phyloP scores from a whole-genome alignment of 1,140 invertebrate genomes.

The Musca vetustissima region DNA sequence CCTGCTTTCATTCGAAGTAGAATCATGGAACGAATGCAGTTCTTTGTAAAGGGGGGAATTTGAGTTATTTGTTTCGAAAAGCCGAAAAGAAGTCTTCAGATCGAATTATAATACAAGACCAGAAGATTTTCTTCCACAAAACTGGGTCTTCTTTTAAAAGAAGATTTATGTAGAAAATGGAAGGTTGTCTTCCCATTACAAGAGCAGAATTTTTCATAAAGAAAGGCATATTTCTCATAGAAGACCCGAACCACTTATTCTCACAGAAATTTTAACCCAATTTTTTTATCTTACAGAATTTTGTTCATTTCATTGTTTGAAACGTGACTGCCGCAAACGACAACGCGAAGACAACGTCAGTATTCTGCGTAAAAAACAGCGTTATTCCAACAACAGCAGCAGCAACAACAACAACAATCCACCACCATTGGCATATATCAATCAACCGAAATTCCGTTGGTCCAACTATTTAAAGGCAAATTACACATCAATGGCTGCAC shows the following conservation, averaged over 20 bases:
- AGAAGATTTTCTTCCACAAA: too few relatives aligned
- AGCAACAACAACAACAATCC: constrained; percentile 1
- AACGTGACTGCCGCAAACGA: constrained; percentile 31
- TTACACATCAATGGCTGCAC: constrained; percentile 57
- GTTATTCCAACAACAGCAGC: neutral
- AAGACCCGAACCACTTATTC: neutral
- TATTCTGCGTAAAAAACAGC: neutral
- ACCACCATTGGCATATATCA: neutral
- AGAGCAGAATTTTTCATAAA: neutral
- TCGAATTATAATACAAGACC: too few relatives aligned
- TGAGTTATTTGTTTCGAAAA: too few relatives aligned
- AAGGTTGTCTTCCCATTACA: too few relatives aligned
- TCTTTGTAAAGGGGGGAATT: too few relatives aligned
- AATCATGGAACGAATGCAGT: too few relatives aligned
- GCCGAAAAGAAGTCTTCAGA: too few relatives aligned
- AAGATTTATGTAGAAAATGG: neutral
- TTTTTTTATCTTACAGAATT: constrained; percentile 33
- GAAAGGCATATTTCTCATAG: too few relatives aligned
- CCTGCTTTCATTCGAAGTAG: too few relatives aligned
- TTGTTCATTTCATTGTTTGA: constrained; percentile 42
- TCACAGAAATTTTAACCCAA: neutral
- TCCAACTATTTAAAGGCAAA: constrained; percentile 39
- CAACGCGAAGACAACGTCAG: constrained; percentile 6
- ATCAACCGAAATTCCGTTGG: constrained; percentile 40
- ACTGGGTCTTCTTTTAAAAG: neutral